Evolutionary conservation across 2,888 invertebrate genomes (phyloP), one percentile per base, ranked within the genome.

Genomic region (Ptilodon capucinus): DNA sequence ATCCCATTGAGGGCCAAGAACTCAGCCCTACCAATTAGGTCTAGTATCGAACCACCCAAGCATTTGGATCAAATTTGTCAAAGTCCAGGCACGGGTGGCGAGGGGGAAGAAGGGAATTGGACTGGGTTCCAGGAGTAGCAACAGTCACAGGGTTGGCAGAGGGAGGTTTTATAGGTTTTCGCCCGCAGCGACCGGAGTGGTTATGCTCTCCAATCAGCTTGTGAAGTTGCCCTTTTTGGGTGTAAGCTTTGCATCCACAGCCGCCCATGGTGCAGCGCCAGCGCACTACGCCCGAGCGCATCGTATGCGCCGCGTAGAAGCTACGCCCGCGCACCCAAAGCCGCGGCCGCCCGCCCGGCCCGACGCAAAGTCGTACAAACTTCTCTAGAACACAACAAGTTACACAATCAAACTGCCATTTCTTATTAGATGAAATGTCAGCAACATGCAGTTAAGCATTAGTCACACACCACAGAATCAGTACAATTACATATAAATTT

Each of bases 231-330:
- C 90, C 90, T 54, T 84, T 85, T 64, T 88, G 88, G 9, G 90
- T 91, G 76, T 91, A 90, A 2, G 90, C 90, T 62, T 91, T 91
- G 68, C 90, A 91, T 19, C 88, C 88, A 57, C 90, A 91, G 40
- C 90, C 90, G 46, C 90, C 90, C 90, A 91, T 90, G 1, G 90
- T 91, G 68, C 90, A 91, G 0, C 90, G 84, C 90, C 90, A 90
- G 54, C 90, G 87, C 46, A 90, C 90, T 13, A 89, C 82, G 38
- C 90, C 90, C 6, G 90, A 91, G 39, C 90, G 84, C 90, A 91
- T 91, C 8, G 90, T 91, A 64, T 91, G 90, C 51, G 90, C 90
- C 44, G 89, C 89, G 73, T 91, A 91, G 69, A 91, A 91, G 58
- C 90, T 91, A 65, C 88, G 86, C 46, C 90, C 90, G 57, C 85